Evolutionary conservation across 2,113 vertebrate species (phyloP), one percentile per base, ranked within the genome.

Genomic region (Lycocorax pyrrhopterus): DNA sequence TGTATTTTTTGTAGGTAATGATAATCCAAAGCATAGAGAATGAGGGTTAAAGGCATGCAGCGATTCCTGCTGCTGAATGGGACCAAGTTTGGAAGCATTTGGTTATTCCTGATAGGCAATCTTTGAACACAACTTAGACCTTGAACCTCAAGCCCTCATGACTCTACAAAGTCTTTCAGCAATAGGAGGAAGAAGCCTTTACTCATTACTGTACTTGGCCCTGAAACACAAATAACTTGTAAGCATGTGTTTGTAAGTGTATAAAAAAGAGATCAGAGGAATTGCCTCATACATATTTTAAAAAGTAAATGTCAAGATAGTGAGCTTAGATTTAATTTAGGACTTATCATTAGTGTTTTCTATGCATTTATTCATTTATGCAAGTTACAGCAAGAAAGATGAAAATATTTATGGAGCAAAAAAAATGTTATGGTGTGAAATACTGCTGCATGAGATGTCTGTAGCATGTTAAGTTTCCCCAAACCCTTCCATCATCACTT

Each of bases 301-400:
- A 87, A 87, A 69, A 74, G 72, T 52, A 83, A 83, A 90, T 59
- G 68, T 91, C 93, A 94, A 86, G 92, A 87, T 76, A 79, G 29
- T 59, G 53, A 94, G 78, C 51, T 94, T 87, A 82, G 74, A 73
- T 93, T 96, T 91, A 93, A 95, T 91, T 91, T 91, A 93, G 49
- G 43, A n/a, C 39, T 91, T 62, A 83, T 66, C 75, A 77, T 92
- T 94, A 90, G 60, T 83, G 78, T 67, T 90, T 90, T 79, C 56
- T 71, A 91, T 95, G 94, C 41, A 96, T 94, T 87, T 94, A 96
- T 94, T 94, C 71, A 95, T 94, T 94, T 93, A 92, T 95, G 90
- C 87, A 92, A 88, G 88, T 91, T 96, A 79, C 43, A 56, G 90
- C 82, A 86, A 53, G 87, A 53, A 79, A 43, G 78, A 91, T 90